These are phyloP conservation scores for Monarcha castaneiventris DNA, from an alignment of 2,113 vertebrate species.

Conservation along the genomic window DNA sequence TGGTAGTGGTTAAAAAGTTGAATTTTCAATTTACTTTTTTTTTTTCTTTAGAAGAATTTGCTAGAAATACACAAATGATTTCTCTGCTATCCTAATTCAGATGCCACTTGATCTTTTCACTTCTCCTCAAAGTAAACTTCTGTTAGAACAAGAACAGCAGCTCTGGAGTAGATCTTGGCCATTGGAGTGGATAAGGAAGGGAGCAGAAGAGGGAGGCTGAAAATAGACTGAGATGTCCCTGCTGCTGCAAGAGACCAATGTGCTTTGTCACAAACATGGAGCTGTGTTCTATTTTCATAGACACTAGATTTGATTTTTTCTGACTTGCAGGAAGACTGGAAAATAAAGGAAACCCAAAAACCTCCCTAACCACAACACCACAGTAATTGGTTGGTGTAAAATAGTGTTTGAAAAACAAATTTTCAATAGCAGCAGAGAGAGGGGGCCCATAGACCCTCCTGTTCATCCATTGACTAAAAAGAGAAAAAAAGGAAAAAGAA, in stretches of 20 bases:
- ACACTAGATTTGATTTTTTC: not conserved
- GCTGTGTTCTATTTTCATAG: not conserved
- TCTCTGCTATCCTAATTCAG: not conserved
- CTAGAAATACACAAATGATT: not conserved
- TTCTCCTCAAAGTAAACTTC: not conserved
- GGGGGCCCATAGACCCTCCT: not conserved
- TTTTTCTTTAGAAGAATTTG: not conserved
- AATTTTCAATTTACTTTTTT: not conserved
- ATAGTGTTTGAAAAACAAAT: not conserved
- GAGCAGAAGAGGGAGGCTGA: not conserved
- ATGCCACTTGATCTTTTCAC: not conserved
- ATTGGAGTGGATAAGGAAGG: not conserved
- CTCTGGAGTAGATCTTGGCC: not conserved
- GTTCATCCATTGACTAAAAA: not conserved
- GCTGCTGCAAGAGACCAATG: not conserved
- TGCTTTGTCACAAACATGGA: constrained; percentile 30
- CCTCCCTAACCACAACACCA: not conserved
- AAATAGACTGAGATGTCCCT: not conserved
- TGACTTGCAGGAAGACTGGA: not conserved
- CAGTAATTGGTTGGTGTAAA: not conserved
- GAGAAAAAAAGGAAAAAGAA: not conserved
- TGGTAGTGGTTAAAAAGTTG: not conserved
- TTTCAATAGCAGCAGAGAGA: not conserved
- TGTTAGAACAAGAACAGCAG: not conserved
- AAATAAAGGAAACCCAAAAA: not conserved